Base-by-base conservation (phyloP, 2,888 invertebrate species). In the Busseola fusca region DNA sequence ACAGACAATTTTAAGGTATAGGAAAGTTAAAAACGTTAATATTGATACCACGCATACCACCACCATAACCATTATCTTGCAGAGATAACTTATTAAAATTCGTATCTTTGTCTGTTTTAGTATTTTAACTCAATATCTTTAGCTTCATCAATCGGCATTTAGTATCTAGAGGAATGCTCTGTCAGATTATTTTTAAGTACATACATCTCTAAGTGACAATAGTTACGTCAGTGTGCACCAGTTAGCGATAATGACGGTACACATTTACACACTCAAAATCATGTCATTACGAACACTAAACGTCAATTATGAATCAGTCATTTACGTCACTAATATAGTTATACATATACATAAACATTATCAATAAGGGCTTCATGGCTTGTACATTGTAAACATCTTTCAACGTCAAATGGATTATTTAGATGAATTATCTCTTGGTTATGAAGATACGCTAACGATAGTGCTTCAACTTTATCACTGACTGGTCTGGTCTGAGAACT, bases 311-410 rank as follows among this genome's bases (percentile, higher is more conserved):
- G 30, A 54, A 50, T 72, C 50, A 67, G 58, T 54, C 2, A n/a
- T 21, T 30, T 27, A 45, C 64, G 54, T 68, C 63, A 67, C 2
- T 50, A 3, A n/a, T n/a, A 69, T 58, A 40, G 37, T 25, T 34
- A 10, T 45, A n/a, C n/a, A n/a, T n/a, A 52, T 30, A 1, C 9
- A 56, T 21, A 25, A 37, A 34, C 5, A 25, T 72, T 76, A 66
- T 78, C 72, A 78, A n/a, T 40, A 14, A 25, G 7, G 25, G 34
- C 48, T 66, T 67, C 37, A 14, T 4, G n/a, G 30, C 50, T 56
- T 59, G 27, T 64, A 66, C 21, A 59, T 58, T 73, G 54, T 50
- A 69, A 40, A 48, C 54, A 21, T 48, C 16, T 59, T 37, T 54
- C 42, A 37, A 66, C 54, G 18, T 54, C 50, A 64, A 56, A 37